These are phyloP conservation scores for Pogonognathellus flavescens DNA, from an alignment of 1,140 invertebrate species.

Conservation along the genomic window DNA sequence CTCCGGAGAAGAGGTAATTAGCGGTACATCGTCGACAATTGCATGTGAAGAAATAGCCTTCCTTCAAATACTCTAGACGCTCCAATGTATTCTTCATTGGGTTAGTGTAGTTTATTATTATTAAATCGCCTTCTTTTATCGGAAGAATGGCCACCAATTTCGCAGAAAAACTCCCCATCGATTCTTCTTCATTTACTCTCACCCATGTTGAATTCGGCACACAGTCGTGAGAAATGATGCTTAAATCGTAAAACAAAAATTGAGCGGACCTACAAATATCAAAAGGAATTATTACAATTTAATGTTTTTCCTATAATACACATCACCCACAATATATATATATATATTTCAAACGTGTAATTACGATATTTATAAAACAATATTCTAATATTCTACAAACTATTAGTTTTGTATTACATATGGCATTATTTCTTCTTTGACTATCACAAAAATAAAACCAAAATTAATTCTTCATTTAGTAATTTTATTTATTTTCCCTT, in stretches of 20 bases:
- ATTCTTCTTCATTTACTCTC: background rate
- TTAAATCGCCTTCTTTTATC: conserved; percentile 76
- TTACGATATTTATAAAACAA: too few relatives aligned
- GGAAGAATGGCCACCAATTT: conserved; percentile 67
- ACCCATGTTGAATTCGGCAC: background rate
- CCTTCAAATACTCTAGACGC: conserved; percentile 78
- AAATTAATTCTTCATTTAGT: too few relatives aligned
- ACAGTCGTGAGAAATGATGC: background rate
- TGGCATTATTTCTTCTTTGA: too few relatives aligned
- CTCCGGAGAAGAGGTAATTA: conserved; percentile 81
- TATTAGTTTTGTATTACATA: too few relatives aligned
- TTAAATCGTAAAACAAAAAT: conserved; percentile 3
- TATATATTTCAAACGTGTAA: too few relatives aligned
- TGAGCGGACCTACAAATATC: background rate
- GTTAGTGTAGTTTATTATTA: conserved; percentile 83
- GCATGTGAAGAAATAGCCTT: conserved; percentile 84
- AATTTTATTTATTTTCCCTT: too few relatives aligned
- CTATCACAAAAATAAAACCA: too few relatives aligned
- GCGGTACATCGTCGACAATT: conserved; percentile 80
- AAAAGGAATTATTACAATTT: too few relatives aligned
- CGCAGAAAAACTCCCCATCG: background rate
- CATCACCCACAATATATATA: too few relatives aligned
- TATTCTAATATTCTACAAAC: too few relatives aligned
- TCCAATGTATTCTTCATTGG: conserved; percentile 81
- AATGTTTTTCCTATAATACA: too few relatives aligned